These are phyloP conservation scores for Camelus dromedarius DNA, from an alignment of 2,113 vertebrate species.

Conservation along the genomic window DNA sequence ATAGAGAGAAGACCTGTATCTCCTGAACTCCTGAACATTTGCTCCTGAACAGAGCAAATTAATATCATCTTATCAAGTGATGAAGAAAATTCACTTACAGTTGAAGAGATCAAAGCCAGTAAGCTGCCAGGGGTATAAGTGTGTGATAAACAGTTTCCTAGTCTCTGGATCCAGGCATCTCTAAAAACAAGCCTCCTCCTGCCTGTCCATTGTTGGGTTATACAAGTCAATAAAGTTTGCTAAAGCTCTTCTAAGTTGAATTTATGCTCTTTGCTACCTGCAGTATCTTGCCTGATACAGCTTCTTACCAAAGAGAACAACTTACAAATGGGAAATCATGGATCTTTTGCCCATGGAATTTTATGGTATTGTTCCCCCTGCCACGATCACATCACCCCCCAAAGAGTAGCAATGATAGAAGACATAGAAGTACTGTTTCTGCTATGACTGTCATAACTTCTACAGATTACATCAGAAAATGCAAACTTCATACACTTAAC, in stretches of 20 bases:
- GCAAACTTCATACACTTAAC: neutral
- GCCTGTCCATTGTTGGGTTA: neutral
- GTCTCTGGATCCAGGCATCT: neutral
- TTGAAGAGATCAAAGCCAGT: neutral
- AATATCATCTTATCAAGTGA: neutral
- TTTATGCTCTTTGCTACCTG: neutral
- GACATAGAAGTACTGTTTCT: neutral
- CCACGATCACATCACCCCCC: rapidly evolving
- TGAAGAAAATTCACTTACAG: neutral
- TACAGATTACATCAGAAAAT: neutral
- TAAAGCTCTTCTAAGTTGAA: neutral
- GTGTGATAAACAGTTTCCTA: neutral
- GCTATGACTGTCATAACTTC: neutral
- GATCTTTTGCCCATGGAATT: neutral
- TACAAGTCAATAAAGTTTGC: neutral
- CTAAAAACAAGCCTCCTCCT: neutral
- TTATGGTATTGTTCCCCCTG: neutral
- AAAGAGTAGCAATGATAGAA: neutral
- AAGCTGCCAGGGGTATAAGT: neutral
- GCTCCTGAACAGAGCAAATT: neutral
- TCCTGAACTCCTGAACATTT: neutral
- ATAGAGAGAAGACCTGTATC: neutral
- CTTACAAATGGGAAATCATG: neutral
- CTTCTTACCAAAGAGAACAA: neutral
- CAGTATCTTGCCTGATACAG: neutral